These are phyloP conservation scores for Scomber japonicus DNA, from an alignment of 2,113 vertebrate species.

Conservation along the genomic window DNA sequence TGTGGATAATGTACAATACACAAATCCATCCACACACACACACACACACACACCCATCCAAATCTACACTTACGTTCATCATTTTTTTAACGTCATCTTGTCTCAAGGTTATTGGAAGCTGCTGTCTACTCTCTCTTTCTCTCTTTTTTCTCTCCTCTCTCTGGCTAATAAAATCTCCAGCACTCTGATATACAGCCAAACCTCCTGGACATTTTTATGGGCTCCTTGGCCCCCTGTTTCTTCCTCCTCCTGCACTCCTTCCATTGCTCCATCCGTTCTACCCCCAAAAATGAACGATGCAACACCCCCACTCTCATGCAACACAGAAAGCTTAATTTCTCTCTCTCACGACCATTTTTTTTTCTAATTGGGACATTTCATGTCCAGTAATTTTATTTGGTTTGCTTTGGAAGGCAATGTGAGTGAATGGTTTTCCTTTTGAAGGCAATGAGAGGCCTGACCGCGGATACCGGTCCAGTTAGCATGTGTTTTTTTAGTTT, in stretches of 20 bases:
- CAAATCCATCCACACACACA: constrained; percentile 24
- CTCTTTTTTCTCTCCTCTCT: constrained; percentile 54
- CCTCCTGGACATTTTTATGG: constrained; percentile 80
- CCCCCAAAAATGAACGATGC: constrained; percentile 43
- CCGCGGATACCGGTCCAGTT: constrained; percentile 50
- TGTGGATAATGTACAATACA: constrained; percentile 23
- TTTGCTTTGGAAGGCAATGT: constrained; percentile 68
- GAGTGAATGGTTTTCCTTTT: constrained; percentile 64
- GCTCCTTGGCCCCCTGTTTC: constrained; percentile 63
- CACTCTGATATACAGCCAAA: constrained; percentile 79
- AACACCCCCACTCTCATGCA: constrained; percentile 54
- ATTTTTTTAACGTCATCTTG: constrained; percentile 19
- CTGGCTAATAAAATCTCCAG: constrained; percentile 72
- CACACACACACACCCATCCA: constrained; percentile 25
- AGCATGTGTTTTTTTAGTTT: constrained; percentile 68
- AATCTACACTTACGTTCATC: constrained; percentile 38
- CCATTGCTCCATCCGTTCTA: constrained; percentile 46
- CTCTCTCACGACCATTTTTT: constrained; percentile 16
- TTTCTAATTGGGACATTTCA: constrained; percentile 52
- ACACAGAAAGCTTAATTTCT: constrained; percentile 54
- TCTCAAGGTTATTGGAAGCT: constrained; percentile 60
- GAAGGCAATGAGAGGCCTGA: constrained; percentile 45
- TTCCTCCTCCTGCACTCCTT: constrained; percentile 43
- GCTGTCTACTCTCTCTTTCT: constrained; percentile 49
- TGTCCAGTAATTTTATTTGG: constrained; percentile 63